Percentiles rank a stretch among this genome's conserved stretches.
phyloP scores from a whole-genome alignment of 2,113 vertebrate species.

The Podarcis raffonei region DNA sequence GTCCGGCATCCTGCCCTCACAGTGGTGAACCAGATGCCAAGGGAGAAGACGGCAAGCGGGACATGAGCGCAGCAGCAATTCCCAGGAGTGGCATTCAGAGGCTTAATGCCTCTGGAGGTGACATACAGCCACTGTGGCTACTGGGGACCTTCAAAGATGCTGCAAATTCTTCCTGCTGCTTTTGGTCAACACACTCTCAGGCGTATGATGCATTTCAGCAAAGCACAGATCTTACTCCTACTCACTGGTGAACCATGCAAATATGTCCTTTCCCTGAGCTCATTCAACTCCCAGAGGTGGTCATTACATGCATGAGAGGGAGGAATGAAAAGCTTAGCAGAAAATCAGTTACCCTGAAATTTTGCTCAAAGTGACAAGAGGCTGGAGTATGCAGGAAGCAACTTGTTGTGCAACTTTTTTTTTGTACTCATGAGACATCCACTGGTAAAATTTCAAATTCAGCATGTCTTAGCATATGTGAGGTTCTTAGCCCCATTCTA shows the following conservation, averaged over 20 bases:
- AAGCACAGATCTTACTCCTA: not conserved
- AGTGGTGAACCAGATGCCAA: too few species aligned
- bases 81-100: too few species aligned
- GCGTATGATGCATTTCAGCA: not conserved
- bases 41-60: too few species aligned
- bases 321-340: not conserved
- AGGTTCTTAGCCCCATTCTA: not conserved
- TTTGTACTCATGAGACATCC: not conserved
- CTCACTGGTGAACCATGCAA: not conserved
- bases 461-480: not conserved
- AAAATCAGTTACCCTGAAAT: not conserved
- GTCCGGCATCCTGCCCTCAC: too few species aligned
- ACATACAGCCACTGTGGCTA: too few species aligned
- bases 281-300: not conserved
- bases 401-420: not conserved
- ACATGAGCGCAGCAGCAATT: too few species aligned
- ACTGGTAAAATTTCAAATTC: not conserved
- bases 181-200: not conserved
- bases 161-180: not conserved
- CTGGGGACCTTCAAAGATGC: too few species aligned
- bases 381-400: not conserved
- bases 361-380: not conserved
- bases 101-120: too few species aligned
- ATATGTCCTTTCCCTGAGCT: not conserved
- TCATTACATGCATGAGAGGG: not conserved